These are phyloP conservation scores for Pogonomyrmex barbatus DNA, from an alignment of 1,140 invertebrate genomes.

Conservation along the genomic window DNA sequence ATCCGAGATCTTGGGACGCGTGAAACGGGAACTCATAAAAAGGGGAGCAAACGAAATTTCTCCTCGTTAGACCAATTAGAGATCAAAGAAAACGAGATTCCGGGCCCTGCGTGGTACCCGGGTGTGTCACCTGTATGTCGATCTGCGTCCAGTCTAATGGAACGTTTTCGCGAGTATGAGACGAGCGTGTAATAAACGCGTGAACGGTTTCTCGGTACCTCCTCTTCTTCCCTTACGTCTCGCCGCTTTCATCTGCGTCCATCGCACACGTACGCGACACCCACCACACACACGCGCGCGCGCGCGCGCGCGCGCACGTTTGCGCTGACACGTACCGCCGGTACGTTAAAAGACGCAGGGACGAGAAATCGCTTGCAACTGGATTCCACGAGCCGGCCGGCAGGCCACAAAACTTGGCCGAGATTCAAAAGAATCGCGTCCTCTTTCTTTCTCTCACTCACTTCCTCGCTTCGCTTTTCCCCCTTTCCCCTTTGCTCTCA, in stretches of 20 bases:
- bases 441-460: slow-evolving; percentile 15
- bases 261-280: neutral
- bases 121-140: slow-evolving; percentile 36
- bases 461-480: neutral
- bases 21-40: neutral
- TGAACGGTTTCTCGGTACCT: slow-evolving; percentile 64
- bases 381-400: slow-evolving; percentile 74
- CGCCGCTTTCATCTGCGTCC: slow-evolving; percentile 41
- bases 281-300: slow-evolving; percentile 5
- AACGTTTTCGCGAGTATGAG: slow-evolving; percentile 71
- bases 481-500: neutral
- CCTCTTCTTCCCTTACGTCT: neutral
- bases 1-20: neutral
- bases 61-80: neutral
- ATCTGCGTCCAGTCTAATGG: slow-evolving; percentile 61
- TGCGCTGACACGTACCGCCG: slow-evolving; percentile 53
- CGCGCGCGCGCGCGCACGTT: neutral
- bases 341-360: slow-evolving; percentile 72
- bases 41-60: neutral
- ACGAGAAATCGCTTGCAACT: slow-evolving; percentile 76
- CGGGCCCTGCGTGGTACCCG: neutral
- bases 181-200: slow-evolving; percentile 73
- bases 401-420: slow-evolving; percentile 76
- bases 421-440: slow-evolving; percentile 73
- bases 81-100: neutral